Evolutionary conservation across 2,888 invertebrate species (phyloP).

Genomic region (Drosophila limbata): DNA sequence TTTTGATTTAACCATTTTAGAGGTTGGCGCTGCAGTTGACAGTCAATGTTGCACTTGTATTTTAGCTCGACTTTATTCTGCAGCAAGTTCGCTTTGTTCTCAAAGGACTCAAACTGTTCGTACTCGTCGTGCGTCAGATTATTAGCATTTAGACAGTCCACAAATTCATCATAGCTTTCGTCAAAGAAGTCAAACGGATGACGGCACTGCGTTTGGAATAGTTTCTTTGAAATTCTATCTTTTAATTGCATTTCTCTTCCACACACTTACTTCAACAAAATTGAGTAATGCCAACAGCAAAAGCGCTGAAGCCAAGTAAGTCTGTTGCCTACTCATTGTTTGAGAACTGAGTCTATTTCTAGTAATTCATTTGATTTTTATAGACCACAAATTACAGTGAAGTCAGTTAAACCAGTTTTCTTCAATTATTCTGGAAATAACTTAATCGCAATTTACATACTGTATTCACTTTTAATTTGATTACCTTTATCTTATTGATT

Average conservation of each 20-base stretch:
- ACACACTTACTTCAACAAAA: not conserved
- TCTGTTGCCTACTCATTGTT: slow-evolving; percentile 1
- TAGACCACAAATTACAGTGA: not conserved
- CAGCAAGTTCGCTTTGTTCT: slow-evolving; percentile 12
- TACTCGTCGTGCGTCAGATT: slow-evolving; percentile 15
- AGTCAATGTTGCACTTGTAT: slow-evolving; percentile 23
- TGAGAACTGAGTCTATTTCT: not conserved
- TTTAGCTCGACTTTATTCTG: slow-evolving; percentile 5
- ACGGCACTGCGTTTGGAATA: not conserved
- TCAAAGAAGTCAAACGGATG: slow-evolving; percentile 25
- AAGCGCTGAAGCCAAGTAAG: not conserved
- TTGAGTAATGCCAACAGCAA: slow-evolving; percentile 5
- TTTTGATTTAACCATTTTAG: slow-evolving; percentile 2
- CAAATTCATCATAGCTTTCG: slow-evolving; percentile 12
- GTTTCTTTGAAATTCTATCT: not conserved
- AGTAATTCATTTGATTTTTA: slow-evolving; percentile 6
- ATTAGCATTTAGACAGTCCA: not conserved
- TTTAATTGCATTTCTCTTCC: not conserved
- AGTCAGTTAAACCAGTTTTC: slow-evolving; percentile 14
- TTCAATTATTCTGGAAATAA: not conserved
- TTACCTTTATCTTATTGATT: not conserved
- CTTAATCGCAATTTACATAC: not conserved
- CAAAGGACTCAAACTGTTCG: slow-evolving; percentile 9
- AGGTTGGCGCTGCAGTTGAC: slow-evolving; percentile 10
- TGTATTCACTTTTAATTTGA: not conserved